These are phyloP conservation scores for Mormoops blainvillei DNA, from an alignment of 2,113 vertebrate species.

Conservation along the genomic window DNA sequence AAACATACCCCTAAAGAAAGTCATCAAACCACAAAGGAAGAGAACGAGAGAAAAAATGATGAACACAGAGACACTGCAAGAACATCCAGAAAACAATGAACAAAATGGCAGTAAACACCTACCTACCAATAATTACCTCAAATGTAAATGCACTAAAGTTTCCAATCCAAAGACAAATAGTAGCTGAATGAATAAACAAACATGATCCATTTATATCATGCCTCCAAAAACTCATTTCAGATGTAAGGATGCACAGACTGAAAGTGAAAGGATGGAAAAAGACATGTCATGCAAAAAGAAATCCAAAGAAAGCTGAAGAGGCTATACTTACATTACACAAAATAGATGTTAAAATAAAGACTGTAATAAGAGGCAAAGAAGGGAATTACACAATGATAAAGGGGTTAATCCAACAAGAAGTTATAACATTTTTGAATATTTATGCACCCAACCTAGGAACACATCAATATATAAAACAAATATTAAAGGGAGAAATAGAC, in stretches of 20 bases:
- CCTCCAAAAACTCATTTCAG: neutral
- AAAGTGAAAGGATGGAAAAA: neutral
- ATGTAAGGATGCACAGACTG: neutral
- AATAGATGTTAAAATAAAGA: neutral
- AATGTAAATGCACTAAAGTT: neutral
- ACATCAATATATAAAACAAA: neutral
- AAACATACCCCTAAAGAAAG: neutral
- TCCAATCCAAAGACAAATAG: neutral
- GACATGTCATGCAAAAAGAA: neutral
- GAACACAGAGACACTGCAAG: too few species aligned
- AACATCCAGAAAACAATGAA: neutral
- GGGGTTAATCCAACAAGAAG: neutral
- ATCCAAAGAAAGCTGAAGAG: neutral
- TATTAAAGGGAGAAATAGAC: neutral
- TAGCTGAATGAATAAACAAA: neutral
- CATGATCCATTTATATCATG: neutral
- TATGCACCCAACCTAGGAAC: neutral
- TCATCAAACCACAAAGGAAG: neutral
- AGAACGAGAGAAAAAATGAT: neutral
- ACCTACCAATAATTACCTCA: neutral
- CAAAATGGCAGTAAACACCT: neutral
- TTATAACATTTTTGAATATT: neutral
- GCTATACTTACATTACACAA: neutral
- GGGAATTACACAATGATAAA: neutral
- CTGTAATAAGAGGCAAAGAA: neutral